Evolutionary conservation across 2,113 vertebrate species (phyloP), one percentile per base, ranked within the genome.

Genomic region (Triplophysa rosa): DNA sequence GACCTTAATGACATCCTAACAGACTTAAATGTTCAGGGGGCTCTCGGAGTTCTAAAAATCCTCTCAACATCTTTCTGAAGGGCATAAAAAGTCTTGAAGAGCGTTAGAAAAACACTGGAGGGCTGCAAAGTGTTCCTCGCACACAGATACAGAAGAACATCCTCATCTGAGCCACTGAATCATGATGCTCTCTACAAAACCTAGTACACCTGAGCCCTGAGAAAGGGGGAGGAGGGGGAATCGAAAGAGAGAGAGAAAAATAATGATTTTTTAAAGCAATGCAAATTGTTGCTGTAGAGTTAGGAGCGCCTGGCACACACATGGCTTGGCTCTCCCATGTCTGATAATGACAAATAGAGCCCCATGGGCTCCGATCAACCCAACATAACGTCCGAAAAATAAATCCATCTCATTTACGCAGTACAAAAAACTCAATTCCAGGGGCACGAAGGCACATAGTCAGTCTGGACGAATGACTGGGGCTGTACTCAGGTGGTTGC

Each of bases 401-500:
- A 80, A 80, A 84, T 86, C 67, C 56, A 68, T 24, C 78, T 87
- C 71, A 78, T 78, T 83, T 80, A 72, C 70, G 24, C 5, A 71
- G 52, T 56, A 81, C 67, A 84, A 84, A 83, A 76, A 84, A 71
- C 54, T 33, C 67, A 74, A 77, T 76, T 73, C 58, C 69, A 79
- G 77, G 78, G 56, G 82, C 72, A 79, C 59, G 69, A 33, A 74
- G 67, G 80, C 67, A 73, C 73, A 84, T 13, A 78, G 45, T 69
- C 49, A 80, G 80, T 80, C 86, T 85, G 88, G 86, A 86, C 83
- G 84, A 87, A 88, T 88, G 54, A 76, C 68, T 74, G 45, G 17
- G 45, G 79, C 67, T 67, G 73, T 83, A 75, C 75, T 83, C 84
- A 85, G 84, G 86, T 87, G 82, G 78, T 69, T 14, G 40, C 47